These are phyloP conservation scores for Gonioctena quinquepunctata DNA, from an alignment of 1,140 invertebrate genomes.

Conservation along the genomic window DNA sequence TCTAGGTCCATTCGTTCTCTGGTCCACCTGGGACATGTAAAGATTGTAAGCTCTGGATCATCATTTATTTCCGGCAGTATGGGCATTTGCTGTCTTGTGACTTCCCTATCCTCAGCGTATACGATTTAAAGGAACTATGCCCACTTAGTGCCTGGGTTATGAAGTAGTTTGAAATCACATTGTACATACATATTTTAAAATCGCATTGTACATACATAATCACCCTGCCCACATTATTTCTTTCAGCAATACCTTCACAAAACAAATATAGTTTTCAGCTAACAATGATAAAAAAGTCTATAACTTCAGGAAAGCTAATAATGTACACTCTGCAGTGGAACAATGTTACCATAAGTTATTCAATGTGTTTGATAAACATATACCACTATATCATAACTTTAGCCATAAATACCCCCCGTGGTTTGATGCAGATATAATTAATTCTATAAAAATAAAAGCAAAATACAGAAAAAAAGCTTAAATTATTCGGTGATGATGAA, in stretches of 20 bases:
- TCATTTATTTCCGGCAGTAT: no score
- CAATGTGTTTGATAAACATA: not conserved
- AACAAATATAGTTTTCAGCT: not conserved
- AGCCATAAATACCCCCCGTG: not conserved
- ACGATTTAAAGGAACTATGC: no score
- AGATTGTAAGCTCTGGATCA: no score
- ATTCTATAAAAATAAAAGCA: not conserved
- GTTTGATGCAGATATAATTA: not conserved
- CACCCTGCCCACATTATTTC: not conserved
- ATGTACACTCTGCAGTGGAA: not conserved
- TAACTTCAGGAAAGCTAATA: not conserved
- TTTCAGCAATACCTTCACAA: no score
- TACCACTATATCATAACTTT: not conserved
- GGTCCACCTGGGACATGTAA: no score
- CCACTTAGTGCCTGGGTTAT: no score
- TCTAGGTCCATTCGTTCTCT: no score
- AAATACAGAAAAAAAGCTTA: not conserved
- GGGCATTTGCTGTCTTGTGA: no score
- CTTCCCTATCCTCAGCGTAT: no score
- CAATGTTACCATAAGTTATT: not conserved
- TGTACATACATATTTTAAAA: no score
- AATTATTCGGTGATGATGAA: not conserved
- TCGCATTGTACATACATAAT: no score
- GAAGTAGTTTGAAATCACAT: no score
- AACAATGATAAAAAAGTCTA: not conserved